Evolutionary conservation across 2,113 vertebrate genomes (phyloP).

Genomic region (Choloepus hoffmanni): DNA sequence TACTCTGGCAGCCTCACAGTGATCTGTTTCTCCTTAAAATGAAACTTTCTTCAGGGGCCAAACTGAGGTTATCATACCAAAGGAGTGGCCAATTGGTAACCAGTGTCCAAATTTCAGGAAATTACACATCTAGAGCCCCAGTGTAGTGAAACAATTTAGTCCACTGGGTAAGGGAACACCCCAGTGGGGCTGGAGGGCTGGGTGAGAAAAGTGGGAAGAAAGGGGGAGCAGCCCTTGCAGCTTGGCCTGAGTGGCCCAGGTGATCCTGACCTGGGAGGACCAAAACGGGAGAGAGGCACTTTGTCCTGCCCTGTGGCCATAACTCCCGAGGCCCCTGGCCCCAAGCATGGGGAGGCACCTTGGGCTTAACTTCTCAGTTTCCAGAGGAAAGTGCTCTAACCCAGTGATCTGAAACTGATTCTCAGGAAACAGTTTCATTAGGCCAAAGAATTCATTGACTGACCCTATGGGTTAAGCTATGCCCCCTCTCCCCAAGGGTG

Average conservation of each 20-base stretch:
- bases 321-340: background rate
- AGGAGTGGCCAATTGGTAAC: background rate
- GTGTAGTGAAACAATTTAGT: background rate
- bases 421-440: background rate
- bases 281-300: background rate
- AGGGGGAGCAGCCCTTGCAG: background rate
- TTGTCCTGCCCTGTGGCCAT: background rate
- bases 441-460: background rate
- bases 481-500: background rate
- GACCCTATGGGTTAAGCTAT: background rate
- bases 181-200: too few relatives aligned
- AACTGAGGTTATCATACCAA: constrained; percentile 22
- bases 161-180: too few relatives aligned
- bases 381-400: background rate
- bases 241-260: background rate
- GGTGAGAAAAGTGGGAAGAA: background rate
- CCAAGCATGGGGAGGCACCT: too few relatives aligned
- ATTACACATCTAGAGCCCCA: background rate
- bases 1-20: constrained; percentile 17
- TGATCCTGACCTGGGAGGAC: background rate
- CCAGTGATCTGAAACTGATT: background rate
- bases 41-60: constrained; percentile 17
- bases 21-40: constrained; percentile 60
- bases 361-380: background rate
- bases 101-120: constrained; percentile 30